Conservation (phyloP, 2,797 vertebrate genomes). For the Oryzias dopingdopingensis region DNA sequence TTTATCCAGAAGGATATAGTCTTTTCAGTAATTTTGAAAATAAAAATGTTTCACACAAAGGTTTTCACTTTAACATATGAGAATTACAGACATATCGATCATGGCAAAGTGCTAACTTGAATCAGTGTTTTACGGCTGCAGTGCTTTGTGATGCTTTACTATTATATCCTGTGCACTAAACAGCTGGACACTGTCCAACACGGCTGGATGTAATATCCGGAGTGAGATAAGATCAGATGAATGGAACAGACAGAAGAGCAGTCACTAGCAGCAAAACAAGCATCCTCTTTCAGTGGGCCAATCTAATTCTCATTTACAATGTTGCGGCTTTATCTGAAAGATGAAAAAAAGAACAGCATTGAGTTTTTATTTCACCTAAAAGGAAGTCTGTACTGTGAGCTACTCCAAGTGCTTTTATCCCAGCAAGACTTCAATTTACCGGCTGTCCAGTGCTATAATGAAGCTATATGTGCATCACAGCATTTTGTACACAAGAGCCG, state of each 20-base stretch:
- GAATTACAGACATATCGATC: neutral
- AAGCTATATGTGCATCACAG: constrained; percentile 43
- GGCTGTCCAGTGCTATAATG: constrained; percentile 36
- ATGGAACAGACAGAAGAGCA: constrained; percentile 31
- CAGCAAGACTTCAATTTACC: constrained; percentile 41
- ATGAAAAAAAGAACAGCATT: constrained; percentile 25
- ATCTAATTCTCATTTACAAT: constrained; percentile 23
- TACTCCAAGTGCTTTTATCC: constrained; percentile 46
- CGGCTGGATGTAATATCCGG: constrained; percentile 35
- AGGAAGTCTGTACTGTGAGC: constrained; percentile 3
- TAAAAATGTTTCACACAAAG: no score
- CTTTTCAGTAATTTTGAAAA: no score
- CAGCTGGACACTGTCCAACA: constrained; percentile 15
- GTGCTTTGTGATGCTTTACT: neutral
- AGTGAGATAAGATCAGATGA: constrained; percentile 47
- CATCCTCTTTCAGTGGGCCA: constrained; percentile 15
- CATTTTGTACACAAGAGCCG: constrained; percentile 22
- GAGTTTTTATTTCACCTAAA: constrained; percentile 24
- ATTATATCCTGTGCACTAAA: neutral
- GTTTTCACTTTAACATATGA: no score
- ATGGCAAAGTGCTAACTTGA: neutral
- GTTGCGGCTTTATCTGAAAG: constrained; percentile 37
- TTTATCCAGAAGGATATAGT: no score
- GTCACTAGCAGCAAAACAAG: constrained; percentile 49
- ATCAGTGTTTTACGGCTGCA: constrained; percentile 3